Evolutionary conservation across 2,113 vertebrate species (phyloP).

Genomic region (Siniperca knerii): DNA sequence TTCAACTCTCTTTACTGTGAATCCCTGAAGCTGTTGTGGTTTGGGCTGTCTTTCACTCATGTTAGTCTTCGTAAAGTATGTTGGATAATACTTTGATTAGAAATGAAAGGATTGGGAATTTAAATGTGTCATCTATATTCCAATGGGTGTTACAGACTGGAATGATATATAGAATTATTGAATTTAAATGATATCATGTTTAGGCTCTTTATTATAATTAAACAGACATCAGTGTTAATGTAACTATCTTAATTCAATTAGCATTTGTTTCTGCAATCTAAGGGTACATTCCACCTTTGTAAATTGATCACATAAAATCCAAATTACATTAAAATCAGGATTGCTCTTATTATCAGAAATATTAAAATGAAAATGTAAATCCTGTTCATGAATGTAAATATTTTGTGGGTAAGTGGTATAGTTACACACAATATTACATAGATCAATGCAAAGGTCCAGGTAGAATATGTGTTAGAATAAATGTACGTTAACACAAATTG

Average conservation of each 20-base stretch:
- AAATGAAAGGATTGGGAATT: neutral
- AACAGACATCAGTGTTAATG: neutral
- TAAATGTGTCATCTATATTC: too few relatives aligned
- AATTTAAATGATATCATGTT: neutral
- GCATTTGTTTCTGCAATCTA: neutral
- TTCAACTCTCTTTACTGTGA: constrained; percentile 87
- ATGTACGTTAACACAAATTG: neutral
- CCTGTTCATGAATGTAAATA: neutral
- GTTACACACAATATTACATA: neutral
- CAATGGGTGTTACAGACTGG: neutral
- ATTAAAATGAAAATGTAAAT: neutral
- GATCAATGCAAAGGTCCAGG: neutral
- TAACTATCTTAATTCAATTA: neutral
- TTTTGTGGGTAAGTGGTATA: neutral
- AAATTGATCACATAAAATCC: neutral
- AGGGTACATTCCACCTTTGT: neutral
- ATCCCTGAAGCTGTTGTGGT: constrained; percentile 85
- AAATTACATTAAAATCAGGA: neutral
- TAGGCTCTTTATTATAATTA: neutral
- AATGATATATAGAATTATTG: neutral
- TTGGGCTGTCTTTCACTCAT: constrained; percentile 72
- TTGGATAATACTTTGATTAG: neutral
- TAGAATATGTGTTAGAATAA: neutral
- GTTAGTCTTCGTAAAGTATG: constrained; percentile 16
- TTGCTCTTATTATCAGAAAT: neutral